Conservation (phyloP, 2,113 vertebrate genomes). For the Cranoglanis bouderius region DNA sequence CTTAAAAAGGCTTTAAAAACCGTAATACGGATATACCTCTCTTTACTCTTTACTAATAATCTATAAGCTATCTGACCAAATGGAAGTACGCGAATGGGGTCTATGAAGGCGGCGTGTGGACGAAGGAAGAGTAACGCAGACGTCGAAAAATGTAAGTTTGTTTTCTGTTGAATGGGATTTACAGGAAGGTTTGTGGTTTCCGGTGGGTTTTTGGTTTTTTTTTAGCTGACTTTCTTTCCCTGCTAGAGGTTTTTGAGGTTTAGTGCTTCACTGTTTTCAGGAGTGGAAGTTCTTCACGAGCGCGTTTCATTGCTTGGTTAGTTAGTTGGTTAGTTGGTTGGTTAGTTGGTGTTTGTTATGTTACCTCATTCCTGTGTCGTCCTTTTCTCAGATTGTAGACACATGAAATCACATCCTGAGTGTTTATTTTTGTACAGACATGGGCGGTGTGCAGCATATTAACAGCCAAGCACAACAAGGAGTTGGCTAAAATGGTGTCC, state of each 20-base stretch:
- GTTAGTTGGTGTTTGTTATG: not conserved
- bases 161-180: slow-evolving; percentile 61
- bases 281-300: not conserved
- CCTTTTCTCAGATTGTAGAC: not conserved
- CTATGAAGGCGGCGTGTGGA: slow-evolving; percentile 83
- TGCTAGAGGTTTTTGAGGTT: not conserved
- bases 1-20: slow-evolving; percentile 75
- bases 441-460: not conserved
- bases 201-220: not conserved
- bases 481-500: slow-evolving; percentile 32
- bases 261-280: not conserved
- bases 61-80: slow-evolving; percentile 80
- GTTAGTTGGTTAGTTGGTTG: not conserved
- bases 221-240: not conserved
- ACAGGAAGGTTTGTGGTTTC: not conserved
- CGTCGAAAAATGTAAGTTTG: slow-evolving; percentile 90
- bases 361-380: slow-evolving; percentile 6
- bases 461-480: not conserved
- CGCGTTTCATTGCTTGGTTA: not conserved
- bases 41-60: slow-evolving; percentile 69
- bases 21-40: slow-evolving; percentile 70
- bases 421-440: slow-evolving; percentile 9
- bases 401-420: not conserved
- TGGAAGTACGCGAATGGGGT: slow-evolving; percentile 87
- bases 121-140: slow-evolving; percentile 79